Conservation (phyloP, 2,797 vertebrate genomes). For the Acestrorhynchus altus region DNA sequence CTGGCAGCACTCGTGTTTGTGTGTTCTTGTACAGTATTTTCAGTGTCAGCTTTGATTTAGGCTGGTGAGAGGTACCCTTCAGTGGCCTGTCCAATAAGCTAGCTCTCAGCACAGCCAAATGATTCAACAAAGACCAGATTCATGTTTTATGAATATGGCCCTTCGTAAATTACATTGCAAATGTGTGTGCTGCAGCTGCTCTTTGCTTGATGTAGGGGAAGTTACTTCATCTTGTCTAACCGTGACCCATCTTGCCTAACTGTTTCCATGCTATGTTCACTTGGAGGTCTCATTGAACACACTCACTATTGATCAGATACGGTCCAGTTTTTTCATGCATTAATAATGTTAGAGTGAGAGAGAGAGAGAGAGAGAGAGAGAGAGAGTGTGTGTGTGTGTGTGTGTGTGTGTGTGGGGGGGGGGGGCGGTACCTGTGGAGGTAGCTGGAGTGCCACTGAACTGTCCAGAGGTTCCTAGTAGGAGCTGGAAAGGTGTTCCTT, state of each 20-base stretch:
- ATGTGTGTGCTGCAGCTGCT: conserved; percentile 64
- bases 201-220: too few species aligned
- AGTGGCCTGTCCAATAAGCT: conserved; percentile 17
- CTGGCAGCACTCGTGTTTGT: conserved; percentile 27
- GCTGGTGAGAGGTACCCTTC: conserved; percentile 13
- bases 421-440: conserved; percentile 38
- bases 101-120: conserved; percentile 49
- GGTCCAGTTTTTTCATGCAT: neutral
- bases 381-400: neutral
- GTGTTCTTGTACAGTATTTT: conserved; percentile 29
- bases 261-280: too few species aligned
- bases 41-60: conserved; percentile 45
- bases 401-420: conserved; percentile 9
- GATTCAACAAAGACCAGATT: conserved; percentile 75
- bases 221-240: too few species aligned
- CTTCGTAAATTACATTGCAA: conserved; percentile 67
- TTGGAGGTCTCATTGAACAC: too few species aligned
- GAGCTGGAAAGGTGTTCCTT: conserved; percentile 74
- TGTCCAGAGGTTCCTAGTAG: conserved; percentile 65
- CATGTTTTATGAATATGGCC: conserved; percentile 71
- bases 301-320: neutral
- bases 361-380: conserved; percentile 1
- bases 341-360: neutral
- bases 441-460: conserved; percentile 60
- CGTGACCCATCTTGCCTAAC: too few species aligned